Base-by-base conservation (phyloP, 1,140 invertebrate species). In the Caerostris darwini region DNA sequence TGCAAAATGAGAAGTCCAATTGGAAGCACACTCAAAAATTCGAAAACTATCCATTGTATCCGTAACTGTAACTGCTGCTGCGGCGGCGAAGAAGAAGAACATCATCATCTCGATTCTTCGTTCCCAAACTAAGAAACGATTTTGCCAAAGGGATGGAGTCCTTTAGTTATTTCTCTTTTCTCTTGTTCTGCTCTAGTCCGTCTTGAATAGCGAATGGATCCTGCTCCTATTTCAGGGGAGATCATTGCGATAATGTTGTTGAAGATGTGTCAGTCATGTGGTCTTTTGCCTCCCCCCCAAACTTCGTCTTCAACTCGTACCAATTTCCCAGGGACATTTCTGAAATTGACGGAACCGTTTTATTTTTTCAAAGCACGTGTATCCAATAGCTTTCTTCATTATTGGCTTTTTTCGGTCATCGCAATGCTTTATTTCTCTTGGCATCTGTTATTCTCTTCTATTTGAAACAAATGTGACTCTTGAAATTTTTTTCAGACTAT, bases 311-410 rank as follows among this genome's bases (percentile, higher is more conserved):
- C 88, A 53, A 77, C 77, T 90, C 88, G 58, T 67, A 50, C 64
- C 67, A 71, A 77, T 90, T 90, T 90, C 88, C 88, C 57, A 77
- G 88, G 88, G 88, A 71, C 67, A 90, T 90, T 90, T 77, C 57
- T 71, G 86, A 77, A 90, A 90, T 90, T 90, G 88, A 90, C 67
- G 88, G 86, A 50, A 19, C 86, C 59, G 64, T 88, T 88, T 88
- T 88, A 34, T 50, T 88, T 53, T 88, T 88, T 64, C 86, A 19
- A 67, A 88, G 86, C 86, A 88, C 86, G 61, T 67, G 86, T 67
- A 53, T 50, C 64, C 34, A 67, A 50, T 64, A 34, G 86, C 86
- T 67, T 88, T 88, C 59, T 64, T 67, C 53, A 85, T 81, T 85
- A 56, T 54, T 53, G n/a, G n/a, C 50, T 57, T 7, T n/a, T n/a